phyloP scores from a whole-genome alignment of 2,888 invertebrate species.

The Lymantria monacha region DNA sequence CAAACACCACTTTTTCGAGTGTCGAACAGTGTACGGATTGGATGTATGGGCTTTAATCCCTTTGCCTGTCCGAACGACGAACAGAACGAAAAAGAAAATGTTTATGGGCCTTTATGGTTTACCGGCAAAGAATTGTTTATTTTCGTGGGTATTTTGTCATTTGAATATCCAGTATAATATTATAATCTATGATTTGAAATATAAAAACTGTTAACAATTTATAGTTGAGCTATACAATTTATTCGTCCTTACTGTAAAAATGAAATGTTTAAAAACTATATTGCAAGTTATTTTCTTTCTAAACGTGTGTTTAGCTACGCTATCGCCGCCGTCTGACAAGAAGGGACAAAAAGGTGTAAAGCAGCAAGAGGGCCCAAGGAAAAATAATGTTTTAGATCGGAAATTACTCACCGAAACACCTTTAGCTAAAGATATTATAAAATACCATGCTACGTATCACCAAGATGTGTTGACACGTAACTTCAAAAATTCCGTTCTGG shows the following conservation, averaged over 20 bases:
- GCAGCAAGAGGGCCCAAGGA: conserved; percentile 81
- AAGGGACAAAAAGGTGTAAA: conserved; percentile 72
- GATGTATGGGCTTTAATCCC: too few species aligned
- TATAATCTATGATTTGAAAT: too few species aligned
- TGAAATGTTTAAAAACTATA: conserved; percentile 61
- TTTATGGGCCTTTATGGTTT: too few species aligned
- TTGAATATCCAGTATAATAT: too few species aligned
- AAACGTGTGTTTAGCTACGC: conserved; percentile 66
- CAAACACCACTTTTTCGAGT: too few species aligned
- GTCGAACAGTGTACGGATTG: too few species aligned
- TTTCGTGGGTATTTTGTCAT: too few species aligned
- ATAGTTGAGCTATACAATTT: too few species aligned
- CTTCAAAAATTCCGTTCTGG: conserved; percentile 90
- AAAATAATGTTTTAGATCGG: conserved; percentile 86
- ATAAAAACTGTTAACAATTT: too few species aligned
- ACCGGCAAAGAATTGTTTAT: too few species aligned
- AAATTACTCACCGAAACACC: conserved; percentile 86
- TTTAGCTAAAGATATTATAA: conserved; percentile 87
- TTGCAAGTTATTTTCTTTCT: conserved; percentile 59
- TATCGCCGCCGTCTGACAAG: conserved; percentile 73
- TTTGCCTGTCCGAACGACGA: too few species aligned
- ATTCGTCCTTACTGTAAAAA: conserved; percentile 30
- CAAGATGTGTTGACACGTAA: conserved; percentile 85
- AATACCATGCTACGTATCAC: conserved; percentile 88
- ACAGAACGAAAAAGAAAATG: too few species aligned